These are phyloP conservation scores for Carposina sasakii DNA, from an alignment of 1,140 invertebrate genomes.

Conservation along the genomic window DNA sequence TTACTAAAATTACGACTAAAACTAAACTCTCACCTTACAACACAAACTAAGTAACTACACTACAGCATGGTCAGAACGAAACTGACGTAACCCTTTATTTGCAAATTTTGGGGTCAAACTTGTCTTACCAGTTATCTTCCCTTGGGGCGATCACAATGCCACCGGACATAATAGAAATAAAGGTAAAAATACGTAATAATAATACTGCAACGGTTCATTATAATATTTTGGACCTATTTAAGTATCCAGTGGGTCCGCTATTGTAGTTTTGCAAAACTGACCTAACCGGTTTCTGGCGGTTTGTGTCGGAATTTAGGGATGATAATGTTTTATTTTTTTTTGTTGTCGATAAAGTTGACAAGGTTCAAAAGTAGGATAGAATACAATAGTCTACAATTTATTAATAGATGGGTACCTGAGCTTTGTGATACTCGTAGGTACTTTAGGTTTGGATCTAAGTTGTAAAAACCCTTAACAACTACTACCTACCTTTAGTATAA, in stretches of 20 bases:
- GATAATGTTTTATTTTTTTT: background rate
- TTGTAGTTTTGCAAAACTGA: conserved; percentile 64
- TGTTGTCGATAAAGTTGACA: no score
- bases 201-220: conserved; percentile 59
- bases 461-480: no score
- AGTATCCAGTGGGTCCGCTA: conserved; percentile 60
- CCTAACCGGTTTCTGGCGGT: conserved; percentile 57
- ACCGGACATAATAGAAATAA: conserved; percentile 61
- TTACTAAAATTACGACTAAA: no score
- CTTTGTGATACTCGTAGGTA: no score
- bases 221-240: conserved; percentile 72
- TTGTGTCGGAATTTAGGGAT: conserved; percentile 29
- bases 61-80: conserved; percentile 46
- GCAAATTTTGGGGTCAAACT: conserved; percentile 54
- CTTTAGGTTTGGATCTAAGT: no score
- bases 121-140: conserved; percentile 71
- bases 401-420: no score
- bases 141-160: conserved; percentile 44
- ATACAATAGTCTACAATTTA: no score
- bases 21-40: no score
- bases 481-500: no score
- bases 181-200: conserved; percentile 41
- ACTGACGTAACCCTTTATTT: conserved; percentile 56
- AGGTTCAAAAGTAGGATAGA: no score
- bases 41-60: no score